Base-by-base conservation (phyloP, 2,888 invertebrate species). In the Scaeva pyrastri region DNA sequence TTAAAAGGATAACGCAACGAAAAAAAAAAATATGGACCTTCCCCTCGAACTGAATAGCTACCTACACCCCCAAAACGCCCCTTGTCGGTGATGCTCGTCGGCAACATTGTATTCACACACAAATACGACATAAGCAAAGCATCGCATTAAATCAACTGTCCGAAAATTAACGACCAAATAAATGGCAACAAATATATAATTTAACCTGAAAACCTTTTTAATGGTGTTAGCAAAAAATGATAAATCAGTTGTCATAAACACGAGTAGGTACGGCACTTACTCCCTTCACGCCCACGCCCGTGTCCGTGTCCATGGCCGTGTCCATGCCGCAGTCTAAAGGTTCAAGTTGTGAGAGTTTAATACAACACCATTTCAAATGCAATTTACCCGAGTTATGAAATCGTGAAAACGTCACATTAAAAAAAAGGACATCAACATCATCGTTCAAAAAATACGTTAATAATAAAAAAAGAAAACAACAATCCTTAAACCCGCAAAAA, bases 141-240 rank as follows among this genome's bases (percentile, higher is more conserved):
- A 77, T 77, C 81, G 76, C 85, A 85, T 85, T 85, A 85, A 85
- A 85, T 85, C 85, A 85, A 80, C 80, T 81, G 85, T 80, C 81
- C 76, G 81, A 80, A 73, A 85, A 85, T 85, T 76, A 85, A 85
- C 76, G 81, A 72, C 81, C 80, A 80, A 76, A 85, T 81, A 81
- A 85, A 80, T 64, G 43, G 31, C 62, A 83, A 77, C 64, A 56
- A 43, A 56, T 48, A 48, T 45, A 77, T 55, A 70, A 48, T 48
- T 73, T 39, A 70, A 68, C 60, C 55, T 58, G 36, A 70, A 76
- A 36, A 58, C 76, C 72, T 52, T 41, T 71, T 50, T 78, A 70
- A 74, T 45, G 45, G 50, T 72, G 39, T 39, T 55, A 26, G 14
- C 72, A 52, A 43, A 64, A 73, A 50, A 52, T 79, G 76, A 85